Evolutionary conservation across 2,888 invertebrate species (phyloP).

Genomic region (Azorinus chamasolen): DNA sequence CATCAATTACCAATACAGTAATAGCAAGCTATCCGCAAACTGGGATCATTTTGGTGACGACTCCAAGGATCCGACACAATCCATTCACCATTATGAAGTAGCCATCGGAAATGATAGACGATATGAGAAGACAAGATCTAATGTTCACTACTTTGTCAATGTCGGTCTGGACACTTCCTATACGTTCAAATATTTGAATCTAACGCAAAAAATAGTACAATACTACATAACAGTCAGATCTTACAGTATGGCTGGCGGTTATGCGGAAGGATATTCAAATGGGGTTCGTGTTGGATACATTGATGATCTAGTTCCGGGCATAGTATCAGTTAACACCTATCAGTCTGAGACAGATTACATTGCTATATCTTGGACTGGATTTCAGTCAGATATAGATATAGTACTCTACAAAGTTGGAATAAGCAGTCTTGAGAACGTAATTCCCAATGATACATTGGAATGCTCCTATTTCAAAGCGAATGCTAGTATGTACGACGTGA

Average conservation of each 20-base stretch:
- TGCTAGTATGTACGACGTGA: constrained; percentile 44
- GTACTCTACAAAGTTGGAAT: constrained; percentile 62
- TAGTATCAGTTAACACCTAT: constrained; percentile 32
- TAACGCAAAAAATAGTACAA: constrained; percentile 66
- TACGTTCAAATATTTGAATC: constrained; percentile 69
- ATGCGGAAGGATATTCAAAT: constrained; percentile 73
- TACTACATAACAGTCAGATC: constrained; percentile 78
- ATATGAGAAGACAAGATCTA: constrained; percentile 68
- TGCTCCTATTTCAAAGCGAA: constrained; percentile 41
- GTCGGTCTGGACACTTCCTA: constrained; percentile 74
- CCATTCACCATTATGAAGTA: constrained; percentile 72
- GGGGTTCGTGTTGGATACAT: constrained; percentile 73
- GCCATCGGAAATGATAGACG: constrained; percentile 77
- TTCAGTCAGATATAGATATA: constrained; percentile 68
- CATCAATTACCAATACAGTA: constrained; percentile 67
- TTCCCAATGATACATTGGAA: constrained; percentile 45
- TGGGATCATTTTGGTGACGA: constrained; percentile 75
- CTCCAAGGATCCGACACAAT: constrained; percentile 65
- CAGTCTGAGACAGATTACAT: constrained; percentile 55
- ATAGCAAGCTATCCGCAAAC: constrained; percentile 65
- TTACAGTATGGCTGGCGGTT: constrained; percentile 72
- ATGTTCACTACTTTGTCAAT: constrained; percentile 72
- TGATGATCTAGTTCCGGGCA: constrained; percentile 59
- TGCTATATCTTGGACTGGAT: constrained; percentile 65
- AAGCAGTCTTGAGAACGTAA: constrained; percentile 33